Evolutionary conservation across 2,113 vertebrate genomes (phyloP).

Genomic region (Tenebrosternarchus preto): DNA sequence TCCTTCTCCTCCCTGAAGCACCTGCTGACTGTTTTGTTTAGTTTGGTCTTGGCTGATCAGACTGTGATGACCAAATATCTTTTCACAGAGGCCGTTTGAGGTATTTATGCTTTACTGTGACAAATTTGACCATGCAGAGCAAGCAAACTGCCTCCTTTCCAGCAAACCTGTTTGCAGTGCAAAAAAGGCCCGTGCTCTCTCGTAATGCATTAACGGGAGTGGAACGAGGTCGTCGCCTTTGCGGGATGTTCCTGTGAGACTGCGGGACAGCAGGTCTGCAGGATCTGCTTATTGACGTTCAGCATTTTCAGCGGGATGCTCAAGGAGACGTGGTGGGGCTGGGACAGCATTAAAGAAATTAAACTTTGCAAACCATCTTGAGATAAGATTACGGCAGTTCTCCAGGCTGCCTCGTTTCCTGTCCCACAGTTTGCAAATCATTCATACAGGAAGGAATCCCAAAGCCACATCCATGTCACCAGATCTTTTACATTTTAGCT

Average conservation of each 20-base stretch:
- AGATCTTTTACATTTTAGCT: neutral
- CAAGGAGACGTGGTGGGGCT: constrained; percentile 54
- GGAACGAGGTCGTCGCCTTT: constrained; percentile 10
- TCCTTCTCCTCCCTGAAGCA: too few relatives aligned
- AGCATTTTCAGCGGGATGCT: constrained; percentile 62
- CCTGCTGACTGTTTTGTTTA: too few relatives aligned
- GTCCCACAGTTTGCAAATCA: constrained; percentile 7
- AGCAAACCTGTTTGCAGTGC: neutral
- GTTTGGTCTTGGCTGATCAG: too few relatives aligned
- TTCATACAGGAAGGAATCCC: constrained; percentile 6
- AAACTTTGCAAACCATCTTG: constrained; percentile 70
- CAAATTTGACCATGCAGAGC: neutral
- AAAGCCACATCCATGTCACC: neutral
- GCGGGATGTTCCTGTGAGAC: constrained; percentile 12
- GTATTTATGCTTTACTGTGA: too few relatives aligned
- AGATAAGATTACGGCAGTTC: constrained; percentile 62
- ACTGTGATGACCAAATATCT: too few relatives aligned
- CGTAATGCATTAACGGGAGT: neutral
- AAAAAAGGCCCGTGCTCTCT: neutral
- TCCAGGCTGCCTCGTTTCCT: constrained; percentile 8
- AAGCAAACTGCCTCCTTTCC: neutral
- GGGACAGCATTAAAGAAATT: constrained; percentile 65
- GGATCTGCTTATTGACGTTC: constrained; percentile 34
- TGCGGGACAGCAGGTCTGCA: constrained; percentile 4
- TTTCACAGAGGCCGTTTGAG: too few relatives aligned